Evolutionary conservation across 2,888 invertebrate species (phyloP), one percentile per base, ranked within the genome.

Genomic region (Chalcosyrphus nemorum): DNA sequence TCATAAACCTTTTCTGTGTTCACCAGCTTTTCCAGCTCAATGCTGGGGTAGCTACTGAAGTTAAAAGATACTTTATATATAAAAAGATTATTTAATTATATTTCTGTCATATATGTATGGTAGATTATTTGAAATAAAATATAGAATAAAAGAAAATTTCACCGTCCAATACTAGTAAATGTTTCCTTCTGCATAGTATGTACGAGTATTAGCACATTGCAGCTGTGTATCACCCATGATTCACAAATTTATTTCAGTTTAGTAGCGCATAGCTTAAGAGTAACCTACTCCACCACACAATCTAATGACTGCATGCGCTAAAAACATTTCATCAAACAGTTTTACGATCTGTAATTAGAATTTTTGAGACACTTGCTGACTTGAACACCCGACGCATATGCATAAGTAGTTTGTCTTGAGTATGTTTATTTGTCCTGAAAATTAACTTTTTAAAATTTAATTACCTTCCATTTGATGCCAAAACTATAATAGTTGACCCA

Each of bases 211-310:
- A n/a, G n/a, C n/a, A 11, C 21, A 32, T 52, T 32, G 52, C 15
- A 21, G 17, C 15, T 24, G 24, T 43, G 43, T 24, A 43, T 43
- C 43, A 61, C 17, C 4, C 15, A 43, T 43, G 43, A 61, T 7
- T 57, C 57, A 57, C 38, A 24, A 41, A 15, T 21, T 38, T 21
- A 61, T 61, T n/a, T n/a, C n/a, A 61, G 43, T 43, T 41, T 41
- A 41, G 41, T 7, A 7, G 7, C 2, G 43, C 17, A 43, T 43
- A 43, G 45, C 29, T 61, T 45, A 9, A n/a, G 43, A 43, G 11
- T 27, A n/a, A n/a, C n/a, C n/a, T 24, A 59, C 7, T 38, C 3
- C 4, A 6, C 13, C 13, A 3, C 38, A 38, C 5, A 38, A 38
- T n/a, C 35, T 3, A 35, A 13, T 13, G 32, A 21, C 13, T 24